Evolutionary conservation across 2,113 vertebrate genomes (phyloP).

Genomic region (Gavia stellata): DNA sequence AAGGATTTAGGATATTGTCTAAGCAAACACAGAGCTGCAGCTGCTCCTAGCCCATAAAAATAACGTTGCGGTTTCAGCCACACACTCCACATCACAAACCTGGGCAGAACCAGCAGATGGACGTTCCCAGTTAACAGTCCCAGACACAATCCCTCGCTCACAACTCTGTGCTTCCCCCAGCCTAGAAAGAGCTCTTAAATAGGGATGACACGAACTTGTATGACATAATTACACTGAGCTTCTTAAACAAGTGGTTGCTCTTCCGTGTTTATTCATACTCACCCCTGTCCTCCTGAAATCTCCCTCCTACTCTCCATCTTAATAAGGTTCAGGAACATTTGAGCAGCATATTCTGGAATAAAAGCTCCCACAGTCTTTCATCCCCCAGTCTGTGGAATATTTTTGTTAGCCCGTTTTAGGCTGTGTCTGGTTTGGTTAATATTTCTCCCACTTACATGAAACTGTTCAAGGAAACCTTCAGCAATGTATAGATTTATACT

Average conservation of each 20-base stretch:
- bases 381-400: background rate
- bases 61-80: fast-evolving
- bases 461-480: background rate
- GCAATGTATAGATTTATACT: background rate
- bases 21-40: background rate
- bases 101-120: background rate
- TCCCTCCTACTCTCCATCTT: background rate
- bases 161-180: too few relatives aligned
- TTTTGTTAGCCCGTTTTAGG: background rate
- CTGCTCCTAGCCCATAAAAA: background rate
- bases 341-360: background rate
- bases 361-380: background rate
- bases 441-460: background rate
- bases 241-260: background rate
- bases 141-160: background rate
- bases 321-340: background rate
- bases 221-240: background rate
- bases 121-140: background rate
- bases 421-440: background rate
- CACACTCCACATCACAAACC: fast-evolving
- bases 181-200: background rate
- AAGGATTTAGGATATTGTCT: background rate
- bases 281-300: background rate
- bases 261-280: background rate
- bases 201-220: background rate